phyloP scores from a whole-genome alignment of 2,113 vertebrate genomes.

The Axis porcinus region DNA sequence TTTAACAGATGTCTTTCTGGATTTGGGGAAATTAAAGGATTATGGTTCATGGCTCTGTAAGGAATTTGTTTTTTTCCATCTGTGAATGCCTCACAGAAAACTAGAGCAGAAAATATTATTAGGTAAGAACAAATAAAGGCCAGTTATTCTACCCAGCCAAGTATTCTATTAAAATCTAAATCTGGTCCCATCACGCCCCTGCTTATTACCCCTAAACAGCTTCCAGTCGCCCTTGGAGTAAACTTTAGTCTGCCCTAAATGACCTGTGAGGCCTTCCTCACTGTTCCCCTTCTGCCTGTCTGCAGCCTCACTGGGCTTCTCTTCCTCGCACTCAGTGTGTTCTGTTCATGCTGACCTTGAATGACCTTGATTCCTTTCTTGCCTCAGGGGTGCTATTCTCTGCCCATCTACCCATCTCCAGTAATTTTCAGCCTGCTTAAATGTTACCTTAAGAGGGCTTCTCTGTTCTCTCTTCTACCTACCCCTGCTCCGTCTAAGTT shows the following conservation, averaged over 20 bases:
- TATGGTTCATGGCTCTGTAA: neutral
- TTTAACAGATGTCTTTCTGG: conserved; percentile 7
- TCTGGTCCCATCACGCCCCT: neutral
- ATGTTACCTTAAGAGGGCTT: neutral
- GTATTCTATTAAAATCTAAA: neutral
- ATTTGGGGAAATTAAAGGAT: neutral
- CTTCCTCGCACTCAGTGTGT: neutral
- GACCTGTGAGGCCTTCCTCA: neutral
- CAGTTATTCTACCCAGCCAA: neutral
- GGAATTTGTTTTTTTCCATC: neutral
- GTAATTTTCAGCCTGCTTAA: neutral
- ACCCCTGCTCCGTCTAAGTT: neutral
- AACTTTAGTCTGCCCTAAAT: neutral
- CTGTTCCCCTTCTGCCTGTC: neutral
- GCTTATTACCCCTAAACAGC: neutral
- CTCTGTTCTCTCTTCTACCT: neutral
- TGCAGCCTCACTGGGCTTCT: neutral
- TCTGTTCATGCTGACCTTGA: neutral
- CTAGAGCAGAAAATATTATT: neutral
- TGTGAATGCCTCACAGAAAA: neutral
- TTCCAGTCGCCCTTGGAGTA: neutral
- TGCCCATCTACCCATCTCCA: neutral
- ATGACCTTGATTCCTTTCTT: neutral
- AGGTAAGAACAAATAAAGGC: conserved; percentile 21
- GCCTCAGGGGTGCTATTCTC: neutral